Evolutionary conservation across 1,140 invertebrate species (phyloP).

Genomic region (Camponotus vicinus): DNA sequence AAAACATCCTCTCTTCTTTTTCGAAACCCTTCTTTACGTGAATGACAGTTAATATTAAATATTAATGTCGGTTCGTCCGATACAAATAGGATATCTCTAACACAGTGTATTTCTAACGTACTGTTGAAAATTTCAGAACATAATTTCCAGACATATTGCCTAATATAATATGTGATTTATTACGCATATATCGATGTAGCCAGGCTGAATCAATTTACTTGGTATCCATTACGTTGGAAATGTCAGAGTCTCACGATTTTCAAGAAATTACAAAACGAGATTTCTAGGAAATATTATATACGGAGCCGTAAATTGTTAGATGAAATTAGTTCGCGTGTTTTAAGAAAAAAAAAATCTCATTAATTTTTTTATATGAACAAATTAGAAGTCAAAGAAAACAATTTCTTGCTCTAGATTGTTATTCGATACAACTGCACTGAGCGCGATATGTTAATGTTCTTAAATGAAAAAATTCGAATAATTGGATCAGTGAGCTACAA

Average conservation of each 20-base stretch:
- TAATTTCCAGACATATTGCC: conserved; percentile 21
- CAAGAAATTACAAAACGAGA: conserved; percentile 10
- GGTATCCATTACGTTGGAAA: conserved; percentile 10
- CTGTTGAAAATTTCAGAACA: neutral
- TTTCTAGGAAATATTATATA: neutral
- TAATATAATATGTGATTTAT: neutral
- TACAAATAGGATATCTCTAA: neutral
- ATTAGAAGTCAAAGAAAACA: neutral
- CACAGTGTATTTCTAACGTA: neutral
- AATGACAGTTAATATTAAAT: neutral
- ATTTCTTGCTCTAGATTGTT: neutral
- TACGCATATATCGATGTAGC: neutral
- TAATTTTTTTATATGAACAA: neutral
- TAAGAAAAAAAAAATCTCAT: neutral
- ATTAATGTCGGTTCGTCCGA: neutral
- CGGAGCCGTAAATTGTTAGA: no score
- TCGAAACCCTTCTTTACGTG: no score
- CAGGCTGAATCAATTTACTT: conserved; percentile 24
- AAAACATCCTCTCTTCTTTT: neutral
- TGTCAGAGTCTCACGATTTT: conserved; percentile 54
- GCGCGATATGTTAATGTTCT: conserved; percentile 11
- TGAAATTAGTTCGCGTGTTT: neutral
- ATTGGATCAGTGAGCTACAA: conserved; percentile 57
- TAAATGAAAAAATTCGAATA: conserved; percentile 23
- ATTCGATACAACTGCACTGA: neutral